Evolutionary conservation across 2,797 vertebrate genomes (phyloP).

Genomic region (Coranthus polyacanthus): DNA sequence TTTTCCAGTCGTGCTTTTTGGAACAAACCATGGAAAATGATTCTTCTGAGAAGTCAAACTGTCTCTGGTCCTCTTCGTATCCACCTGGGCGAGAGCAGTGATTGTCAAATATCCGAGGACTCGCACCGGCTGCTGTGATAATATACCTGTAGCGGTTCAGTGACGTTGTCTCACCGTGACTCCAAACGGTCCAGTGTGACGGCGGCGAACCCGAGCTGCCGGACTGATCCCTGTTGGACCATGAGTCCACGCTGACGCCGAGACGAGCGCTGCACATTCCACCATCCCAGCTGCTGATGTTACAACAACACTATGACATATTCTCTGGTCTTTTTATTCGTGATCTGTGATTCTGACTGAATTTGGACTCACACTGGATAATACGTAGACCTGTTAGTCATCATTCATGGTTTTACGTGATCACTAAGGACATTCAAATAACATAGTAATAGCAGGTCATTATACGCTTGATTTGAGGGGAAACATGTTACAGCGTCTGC

Average conservation of each 20-base stretch:
- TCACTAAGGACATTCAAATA: too few species aligned
- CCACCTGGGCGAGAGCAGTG: slow-evolving; percentile 39
- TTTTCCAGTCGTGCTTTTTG: too few species aligned
- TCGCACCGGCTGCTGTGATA: neutral
- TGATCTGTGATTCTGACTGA: slow-evolving; percentile 4
- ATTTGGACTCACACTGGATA: too few species aligned
- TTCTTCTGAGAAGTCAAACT: too few species aligned
- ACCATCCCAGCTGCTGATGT: slow-evolving; percentile 54
- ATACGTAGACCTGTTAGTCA: too few species aligned
- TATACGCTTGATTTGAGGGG: too few species aligned
- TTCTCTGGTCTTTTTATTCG: too few species aligned
- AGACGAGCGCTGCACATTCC: too few species aligned
- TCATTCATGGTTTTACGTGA: too few species aligned
- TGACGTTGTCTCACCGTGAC: neutral
- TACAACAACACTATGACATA: slow-evolving; percentile 28
- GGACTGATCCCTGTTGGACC: slow-evolving; percentile 47
- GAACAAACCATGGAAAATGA: too few species aligned
- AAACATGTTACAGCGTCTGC: too few species aligned
- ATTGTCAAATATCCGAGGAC: slow-evolving; percentile 19
- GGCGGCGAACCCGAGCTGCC: slow-evolving; percentile 56
- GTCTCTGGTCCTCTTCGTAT: slow-evolving; percentile 18
- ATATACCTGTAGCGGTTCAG: slow-evolving; percentile 16
- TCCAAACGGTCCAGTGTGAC: slow-evolving; percentile 25
- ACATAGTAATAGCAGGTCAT: too few species aligned
- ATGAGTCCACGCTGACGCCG: slow-evolving; percentile 65